A percentile compares a stretch with the other conserved stretches of the same genome.
phyloP scores from a whole-genome alignment of 2,888 invertebrate species.

The Penaeus monodon region DNA sequence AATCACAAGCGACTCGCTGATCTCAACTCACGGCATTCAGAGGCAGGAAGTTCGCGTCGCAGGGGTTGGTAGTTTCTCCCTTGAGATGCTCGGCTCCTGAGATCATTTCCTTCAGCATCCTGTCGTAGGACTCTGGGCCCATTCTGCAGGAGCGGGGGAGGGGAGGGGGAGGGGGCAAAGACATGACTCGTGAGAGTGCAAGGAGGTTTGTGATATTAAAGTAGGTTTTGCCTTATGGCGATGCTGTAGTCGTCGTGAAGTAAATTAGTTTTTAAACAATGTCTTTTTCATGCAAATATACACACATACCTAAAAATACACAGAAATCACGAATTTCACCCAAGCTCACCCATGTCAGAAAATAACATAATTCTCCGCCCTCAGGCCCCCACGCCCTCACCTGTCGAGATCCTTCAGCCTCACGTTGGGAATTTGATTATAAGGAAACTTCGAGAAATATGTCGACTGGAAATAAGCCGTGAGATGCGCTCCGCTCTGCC shows the following conservation, averaged over 20 bases:
- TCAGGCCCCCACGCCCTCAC: constrained; percentile 2
- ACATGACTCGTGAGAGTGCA: neutral
- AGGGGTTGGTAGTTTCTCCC: constrained; percentile 39
- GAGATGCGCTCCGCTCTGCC: constrained; percentile 55
- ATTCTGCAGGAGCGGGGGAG: constrained; percentile 22
- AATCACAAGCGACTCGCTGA: neutral
- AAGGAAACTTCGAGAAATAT: constrained; percentile 38
- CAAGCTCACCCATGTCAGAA: neutral
- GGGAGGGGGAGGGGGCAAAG: neutral
- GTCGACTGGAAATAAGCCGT: constrained; percentile 49
- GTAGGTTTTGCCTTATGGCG: neutral
- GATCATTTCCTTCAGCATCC: constrained; percentile 29
- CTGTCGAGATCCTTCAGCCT: constrained; percentile 33
- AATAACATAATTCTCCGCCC: neutral
- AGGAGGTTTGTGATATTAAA: neutral
- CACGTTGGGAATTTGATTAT: constrained; percentile 33
- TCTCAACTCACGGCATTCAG: constrained; percentile 40
- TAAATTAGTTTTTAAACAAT: too few relatives aligned
- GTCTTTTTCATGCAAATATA: too few relatives aligned
- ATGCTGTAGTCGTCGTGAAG: too few relatives aligned
- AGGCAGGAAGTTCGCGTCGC: constrained; percentile 30
- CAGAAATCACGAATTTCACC: too few relatives aligned
- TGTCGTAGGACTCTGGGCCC: constrained; percentile 35
- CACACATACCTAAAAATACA: too few relatives aligned
- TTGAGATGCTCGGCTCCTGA: constrained; percentile 32